phyloP scores from a whole-genome alignment of 2,797 vertebrate genomes.

The Furcifer pardalis region DNA sequence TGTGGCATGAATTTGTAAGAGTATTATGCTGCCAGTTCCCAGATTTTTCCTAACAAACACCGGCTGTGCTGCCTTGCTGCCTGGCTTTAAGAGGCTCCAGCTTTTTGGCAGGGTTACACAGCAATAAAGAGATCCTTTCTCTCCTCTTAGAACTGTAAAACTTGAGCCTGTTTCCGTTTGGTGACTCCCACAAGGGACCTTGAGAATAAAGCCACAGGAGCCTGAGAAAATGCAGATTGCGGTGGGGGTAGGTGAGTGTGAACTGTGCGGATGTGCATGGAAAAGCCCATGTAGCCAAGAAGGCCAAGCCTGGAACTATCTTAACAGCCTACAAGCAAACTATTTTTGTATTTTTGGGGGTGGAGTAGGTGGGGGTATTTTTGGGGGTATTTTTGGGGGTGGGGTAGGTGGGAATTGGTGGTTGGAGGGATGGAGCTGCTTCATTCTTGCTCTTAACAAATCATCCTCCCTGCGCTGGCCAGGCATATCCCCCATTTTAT shows the following conservation, averaged over 20 bases:
- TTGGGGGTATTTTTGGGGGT: too few species aligned
- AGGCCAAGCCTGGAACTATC: not conserved
- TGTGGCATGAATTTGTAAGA: not conserved
- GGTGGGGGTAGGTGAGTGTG: not conserved
- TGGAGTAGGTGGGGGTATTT: too few species aligned
- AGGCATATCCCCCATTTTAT: not conserved
- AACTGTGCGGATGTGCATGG: not conserved
- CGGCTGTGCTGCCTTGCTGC: constrained; percentile 5
- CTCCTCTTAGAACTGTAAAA: constrained; percentile 5
- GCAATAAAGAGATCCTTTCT: constrained; percentile 33
- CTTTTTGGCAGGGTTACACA: constrained; percentile 22
- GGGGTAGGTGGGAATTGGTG: not conserved
- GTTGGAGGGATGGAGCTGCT: not conserved
- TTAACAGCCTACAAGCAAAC: not conserved
- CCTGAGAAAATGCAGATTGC: constrained; percentile 8
- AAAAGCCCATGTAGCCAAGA: not conserved
- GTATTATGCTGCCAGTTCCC: constrained; percentile 6
- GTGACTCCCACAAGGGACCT: constrained; percentile 8
- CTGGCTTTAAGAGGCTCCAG: constrained; percentile 25
- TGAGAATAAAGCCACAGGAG: constrained; percentile 12
- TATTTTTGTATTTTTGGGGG: too few species aligned
- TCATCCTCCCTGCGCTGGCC: not conserved
- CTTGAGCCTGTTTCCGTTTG: constrained; percentile 16
- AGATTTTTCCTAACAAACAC: constrained; percentile 4
- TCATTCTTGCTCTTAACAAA: not conserved